These are phyloP conservation scores for Hydrozoanthus gracilis DNA, from an alignment of 92 coral and sea anemone species.

Conservation along the genomic window DNA sequence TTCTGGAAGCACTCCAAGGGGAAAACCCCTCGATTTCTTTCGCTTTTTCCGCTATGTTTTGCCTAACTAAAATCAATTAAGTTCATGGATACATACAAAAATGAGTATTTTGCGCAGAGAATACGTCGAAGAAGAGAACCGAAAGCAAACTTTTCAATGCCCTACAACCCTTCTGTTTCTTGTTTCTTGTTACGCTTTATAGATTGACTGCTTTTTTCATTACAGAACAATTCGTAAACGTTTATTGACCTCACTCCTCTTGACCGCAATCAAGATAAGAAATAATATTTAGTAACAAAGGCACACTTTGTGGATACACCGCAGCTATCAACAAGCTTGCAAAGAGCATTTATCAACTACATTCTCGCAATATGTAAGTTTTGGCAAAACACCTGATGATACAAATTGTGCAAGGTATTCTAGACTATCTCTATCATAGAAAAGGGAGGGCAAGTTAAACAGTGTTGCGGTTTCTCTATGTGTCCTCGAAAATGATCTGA, in stretches of 20 bases:
- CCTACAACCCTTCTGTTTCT: background rate
- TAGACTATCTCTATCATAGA: no score
- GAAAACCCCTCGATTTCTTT: background rate
- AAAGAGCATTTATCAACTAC: no score
- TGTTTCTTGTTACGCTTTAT: background rate
- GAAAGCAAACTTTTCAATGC: background rate
- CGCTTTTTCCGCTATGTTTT: background rate
- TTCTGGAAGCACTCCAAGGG: conserved; percentile 7
- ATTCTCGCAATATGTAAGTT: no score
- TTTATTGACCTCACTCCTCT: conserved; percentile 9
- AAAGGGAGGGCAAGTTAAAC: no score
- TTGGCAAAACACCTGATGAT: no score
- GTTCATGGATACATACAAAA: background rate
- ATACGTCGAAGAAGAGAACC: background rate
- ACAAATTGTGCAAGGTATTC: no score
- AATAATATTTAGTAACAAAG: background rate
- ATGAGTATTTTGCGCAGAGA: background rate
- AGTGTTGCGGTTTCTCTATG: no score
- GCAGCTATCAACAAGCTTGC: conserved; percentile 4
- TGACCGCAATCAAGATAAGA: conserved; percentile 32
- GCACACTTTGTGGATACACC: background rate
- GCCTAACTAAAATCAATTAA: background rate
- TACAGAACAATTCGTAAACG: background rate
- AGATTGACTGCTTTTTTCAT: background rate
- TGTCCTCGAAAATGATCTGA: no score